Base-by-base conservation (phyloP, 1,140 invertebrate genomes). In the Drosophila punjabiensis region DNA sequence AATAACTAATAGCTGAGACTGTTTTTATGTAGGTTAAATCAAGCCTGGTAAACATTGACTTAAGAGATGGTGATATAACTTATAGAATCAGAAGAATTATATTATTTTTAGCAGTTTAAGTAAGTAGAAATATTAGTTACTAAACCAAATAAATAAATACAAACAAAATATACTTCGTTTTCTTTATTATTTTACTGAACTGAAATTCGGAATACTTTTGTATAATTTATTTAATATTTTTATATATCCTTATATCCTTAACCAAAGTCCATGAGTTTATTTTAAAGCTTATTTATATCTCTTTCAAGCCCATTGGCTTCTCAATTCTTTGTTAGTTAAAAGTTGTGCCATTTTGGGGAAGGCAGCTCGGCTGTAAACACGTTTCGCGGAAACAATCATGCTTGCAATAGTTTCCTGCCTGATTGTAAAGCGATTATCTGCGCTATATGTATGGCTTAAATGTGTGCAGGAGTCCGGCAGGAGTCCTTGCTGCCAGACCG, bases 341-440 rank as follows among this genome's bases (percentile, higher is more conserved):
- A 47, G 55, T 41, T 39, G 35, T 30, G 41, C 28, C 50, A 75
- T 65, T 63, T 64, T 73, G 28, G 18, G 47, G 55, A 71, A 82
- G 81, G 61, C 56, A 68, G 68, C 64, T 67, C 30, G 50, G 47
- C 50, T 71, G 76, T 85, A 88, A 89, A 89, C 85, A 89, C 85
- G 85, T 89, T 79, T 68, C 78, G 81, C 87, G 85, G 85, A 89
- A 89, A 89, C 85, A 89, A 89, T 89, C 85, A 89, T 89, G 85
- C 85, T 89, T 89, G 86, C 81, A 89, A 89, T 89, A 89, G 86
- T 84, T 89, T 89, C 85, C 85, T 89, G 85, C 75, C 81, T 85
- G 85, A 85, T 89, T 84, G 81, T 89, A 84, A 89, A 89, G 67
- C 81, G 81, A 89, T 89, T 89, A 89, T 89, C 81, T 68, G 32